A percentile compares a stretch with the other conserved stretches of the same genome.
phyloP scores from a whole-genome alignment of 64 coral and sea anemone species.

The Porites australiensis region DNA sequence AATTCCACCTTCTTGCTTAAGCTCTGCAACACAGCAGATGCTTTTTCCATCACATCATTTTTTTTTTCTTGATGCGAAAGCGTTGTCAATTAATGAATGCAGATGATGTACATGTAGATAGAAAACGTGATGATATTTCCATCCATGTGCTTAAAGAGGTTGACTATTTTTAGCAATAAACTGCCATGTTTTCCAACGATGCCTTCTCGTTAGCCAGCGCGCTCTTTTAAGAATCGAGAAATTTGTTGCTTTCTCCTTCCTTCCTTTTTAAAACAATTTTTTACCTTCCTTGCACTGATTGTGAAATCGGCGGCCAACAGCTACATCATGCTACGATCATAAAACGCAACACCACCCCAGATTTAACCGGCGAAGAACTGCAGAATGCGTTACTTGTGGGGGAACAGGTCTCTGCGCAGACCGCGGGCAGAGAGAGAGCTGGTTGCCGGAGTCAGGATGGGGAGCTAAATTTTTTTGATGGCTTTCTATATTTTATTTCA shows the following conservation, averaged over 20 bases:
- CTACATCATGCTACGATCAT: neutral
- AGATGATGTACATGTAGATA: no score
- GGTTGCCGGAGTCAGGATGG: no score
- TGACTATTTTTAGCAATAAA: neutral
- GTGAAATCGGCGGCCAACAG: neutral
- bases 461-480: no score
- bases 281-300: neutral
- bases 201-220: neutral
- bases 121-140: neutral
- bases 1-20: neutral
- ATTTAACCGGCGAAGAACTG: no score
- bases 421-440: no score
- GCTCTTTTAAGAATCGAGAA: neutral
- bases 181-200: conserved; percentile 17
- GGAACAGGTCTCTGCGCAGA: no score
- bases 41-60: neutral
- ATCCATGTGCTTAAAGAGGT: neutral
- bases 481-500: no score
- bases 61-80: no score
- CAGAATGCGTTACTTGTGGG: no score
- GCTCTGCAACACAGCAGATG: neutral
- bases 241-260: neutral
- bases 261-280: neutral
- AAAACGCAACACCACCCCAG: neutral
- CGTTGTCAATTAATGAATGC: no score